Evolutionary conservation across 2,797 vertebrate species (phyloP).

Genomic region (Pipistrellus pipistrellus): DNA sequence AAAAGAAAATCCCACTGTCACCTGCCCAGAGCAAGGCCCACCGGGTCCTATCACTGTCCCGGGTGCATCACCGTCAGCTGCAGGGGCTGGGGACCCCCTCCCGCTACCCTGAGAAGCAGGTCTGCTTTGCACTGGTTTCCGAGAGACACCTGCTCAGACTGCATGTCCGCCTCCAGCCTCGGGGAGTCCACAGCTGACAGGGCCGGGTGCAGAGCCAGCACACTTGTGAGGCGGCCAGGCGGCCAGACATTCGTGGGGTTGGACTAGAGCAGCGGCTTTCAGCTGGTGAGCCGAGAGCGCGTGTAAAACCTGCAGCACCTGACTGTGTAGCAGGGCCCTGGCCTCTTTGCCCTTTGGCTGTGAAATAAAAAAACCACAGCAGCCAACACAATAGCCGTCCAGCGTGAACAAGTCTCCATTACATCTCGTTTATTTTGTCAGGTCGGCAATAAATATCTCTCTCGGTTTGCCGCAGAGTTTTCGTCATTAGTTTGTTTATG

Average conservation of each 20-base stretch:
- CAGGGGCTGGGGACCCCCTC: not conserved
- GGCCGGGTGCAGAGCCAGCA: accelerated
- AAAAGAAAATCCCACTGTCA: not conserved
- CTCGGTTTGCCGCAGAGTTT: too few species aligned
- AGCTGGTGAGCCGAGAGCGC: not conserved
- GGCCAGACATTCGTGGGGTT: not conserved
- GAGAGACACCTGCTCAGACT: not conserved
- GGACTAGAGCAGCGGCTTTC: not conserved
- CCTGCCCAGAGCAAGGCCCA: not conserved
- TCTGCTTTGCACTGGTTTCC: not conserved
- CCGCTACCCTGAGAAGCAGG: not conserved
- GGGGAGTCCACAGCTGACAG: not conserved
- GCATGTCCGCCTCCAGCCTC: not conserved
- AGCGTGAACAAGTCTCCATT: too few species aligned
- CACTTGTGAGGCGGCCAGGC: not conserved
- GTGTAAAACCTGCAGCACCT: not conserved
- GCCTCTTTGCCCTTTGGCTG: not conserved
- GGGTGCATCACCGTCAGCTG: not conserved
- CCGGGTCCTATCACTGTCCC: not conserved
- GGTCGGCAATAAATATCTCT: too few species aligned
- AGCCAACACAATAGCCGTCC: too few species aligned
- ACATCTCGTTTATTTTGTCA: too few species aligned
- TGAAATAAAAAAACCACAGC: too few species aligned
- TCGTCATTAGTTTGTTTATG: too few species aligned
- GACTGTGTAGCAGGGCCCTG: not conserved